Base-by-base conservation (phyloP, 2,113 vertebrate species). In the Eulemur macaco region DNA sequence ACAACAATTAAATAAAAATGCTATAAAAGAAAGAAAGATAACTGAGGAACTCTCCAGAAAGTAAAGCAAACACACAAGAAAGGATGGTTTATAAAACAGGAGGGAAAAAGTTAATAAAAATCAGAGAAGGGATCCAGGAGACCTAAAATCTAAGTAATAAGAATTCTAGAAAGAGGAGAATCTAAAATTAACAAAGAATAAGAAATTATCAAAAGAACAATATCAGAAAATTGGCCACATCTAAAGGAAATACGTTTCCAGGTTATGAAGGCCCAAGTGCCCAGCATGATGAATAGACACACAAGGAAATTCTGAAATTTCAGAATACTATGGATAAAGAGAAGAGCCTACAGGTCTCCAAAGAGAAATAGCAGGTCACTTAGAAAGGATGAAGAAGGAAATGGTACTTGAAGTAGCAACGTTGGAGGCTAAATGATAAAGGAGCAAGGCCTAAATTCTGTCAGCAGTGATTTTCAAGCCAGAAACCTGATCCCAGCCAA, bases 1-100 rank as follows among this genome's bases (percentile, higher is more conserved):
- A 60, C 23, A 27, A 93, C 34, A 89, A 94, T 90, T 63, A 73
- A 95, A 73, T 80, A 14, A 94, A 92, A 74, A 71, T 64, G 64
- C 78, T 74, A 37, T 58, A 45, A 73, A 58, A 83, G 13, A 88
- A 82, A 27, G 29, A 6, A 50, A 56, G 31, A 66, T 85, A 64
- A 68, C 8, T 3, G 64, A 84, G 3, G 21, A 95, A 96, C 54
- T 86, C 47, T 60, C 50, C 54, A 91, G 50, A 93, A 95, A 96
- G 6, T 52, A 84, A 89, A 86, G 25, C 42, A 85, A 95, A 31
- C n/a, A 58, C 23, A 60, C 31, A 82, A 96, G 17, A 89, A 81
- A 96, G n/a, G 10, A 86, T 83, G 18, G 45, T 39, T 39, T 39
- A 39, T 39, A 89, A 90, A 96, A 52, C 34, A 64, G 25, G 15